Conservation (phyloP, 2,113 vertebrate species). For the Herpetotheres cachinnans region DNA sequence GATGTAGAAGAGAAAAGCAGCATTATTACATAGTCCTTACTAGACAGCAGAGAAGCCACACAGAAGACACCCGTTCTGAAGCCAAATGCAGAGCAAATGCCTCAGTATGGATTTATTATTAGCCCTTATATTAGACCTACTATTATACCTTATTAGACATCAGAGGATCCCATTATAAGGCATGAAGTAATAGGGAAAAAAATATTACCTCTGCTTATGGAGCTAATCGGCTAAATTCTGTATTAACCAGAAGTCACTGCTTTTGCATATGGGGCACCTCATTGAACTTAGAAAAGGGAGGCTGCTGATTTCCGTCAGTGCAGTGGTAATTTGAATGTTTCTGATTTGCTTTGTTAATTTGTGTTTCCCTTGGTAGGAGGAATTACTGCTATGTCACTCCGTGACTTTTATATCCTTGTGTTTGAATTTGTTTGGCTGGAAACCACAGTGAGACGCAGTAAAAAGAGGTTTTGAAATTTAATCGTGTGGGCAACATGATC, state of each 20-base stretch:
- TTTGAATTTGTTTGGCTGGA: neutral
- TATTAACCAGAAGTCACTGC: neutral
- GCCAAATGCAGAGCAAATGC: neutral
- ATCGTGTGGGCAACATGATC: neutral
- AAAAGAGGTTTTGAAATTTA: neutral
- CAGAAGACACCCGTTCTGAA: neutral
- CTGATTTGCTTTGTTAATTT: neutral
- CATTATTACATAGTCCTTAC: neutral
- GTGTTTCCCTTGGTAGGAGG: neutral
- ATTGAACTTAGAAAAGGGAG: neutral
- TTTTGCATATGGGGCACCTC: neutral
- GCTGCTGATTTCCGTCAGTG: neutral
- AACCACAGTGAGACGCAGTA: neutral
- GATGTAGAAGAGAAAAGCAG: neutral
- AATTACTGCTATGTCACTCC: neutral
- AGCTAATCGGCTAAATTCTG: neutral
- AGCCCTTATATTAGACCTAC: too few relatives aligned
- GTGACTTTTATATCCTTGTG: neutral
- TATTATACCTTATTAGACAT: neutral
- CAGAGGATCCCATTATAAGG: neutral
- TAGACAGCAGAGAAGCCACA: neutral
- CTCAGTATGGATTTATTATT: neutral
- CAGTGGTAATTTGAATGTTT: neutral
- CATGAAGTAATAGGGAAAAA: neutral
- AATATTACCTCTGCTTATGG: rapidly evolving